Evolutionary conservation across 2,113 vertebrate genomes (phyloP), one percentile per base, ranked within the genome.

Genomic region (Rhagologus leucostigma): DNA sequence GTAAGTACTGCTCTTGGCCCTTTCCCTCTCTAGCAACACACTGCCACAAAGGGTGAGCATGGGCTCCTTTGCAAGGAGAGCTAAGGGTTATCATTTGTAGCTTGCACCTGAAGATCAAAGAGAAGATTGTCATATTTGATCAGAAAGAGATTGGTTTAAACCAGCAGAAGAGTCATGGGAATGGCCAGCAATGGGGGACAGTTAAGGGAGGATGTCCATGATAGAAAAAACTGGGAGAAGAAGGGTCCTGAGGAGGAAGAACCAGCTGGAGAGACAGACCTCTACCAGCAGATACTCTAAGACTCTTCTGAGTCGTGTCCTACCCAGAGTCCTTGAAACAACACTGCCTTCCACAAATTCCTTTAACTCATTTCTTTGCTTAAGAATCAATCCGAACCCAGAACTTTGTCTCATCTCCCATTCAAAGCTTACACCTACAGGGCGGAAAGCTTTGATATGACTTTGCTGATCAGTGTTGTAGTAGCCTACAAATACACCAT

Each of bases 21-120:
- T 60, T 53, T n/a, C 23, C 47, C 42, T 47, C n/a, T 33, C 22
- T 27, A 29, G 37, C 1, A 1, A 42, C 0, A 1, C 2, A 2
- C 27, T 30, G 57, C 21, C 57, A 9, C 42, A 12, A 30, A 44
- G 39, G 47, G 10, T 33, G 23, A 47, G 29, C 0, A 1, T 35
- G 35, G 33, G 7, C 16, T 84, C 37, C 52, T 93, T 27, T 37
- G 22, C 23, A 16, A 57, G 68, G 41, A 76, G 15, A 16, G 13
- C 16, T n/a, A 67, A 37, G 20, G 19, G 13, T 65, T 65, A 3
- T 22, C 6, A 7, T 23, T 30, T 19, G 30, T 24, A 24, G 24
- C 42, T 42, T 24, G 32, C 2, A 21, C 4, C 11, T 53, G n/a
- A 33, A 53, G 7, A 35, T 52, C 32, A 39, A 47, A 27, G 63